Evolutionary conservation across 2,797 vertebrate genomes (phyloP), one percentile per base, ranked within the genome.

Genomic region (Gymnodraco acuticeps): DNA sequence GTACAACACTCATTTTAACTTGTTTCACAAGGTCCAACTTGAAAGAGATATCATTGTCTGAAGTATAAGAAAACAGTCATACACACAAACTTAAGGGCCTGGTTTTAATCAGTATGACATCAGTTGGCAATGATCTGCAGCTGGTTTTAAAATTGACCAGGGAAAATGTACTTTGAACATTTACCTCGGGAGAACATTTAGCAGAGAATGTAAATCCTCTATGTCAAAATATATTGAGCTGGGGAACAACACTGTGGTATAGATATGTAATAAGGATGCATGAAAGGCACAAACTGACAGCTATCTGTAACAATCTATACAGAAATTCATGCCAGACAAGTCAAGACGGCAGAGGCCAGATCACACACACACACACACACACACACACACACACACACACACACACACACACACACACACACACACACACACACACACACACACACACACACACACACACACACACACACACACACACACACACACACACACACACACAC

Each of bases 371-470:
- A 62, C 50, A 93, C 93, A 41, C 19, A 66, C 33, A 33, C 33
- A 33, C 33, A 33, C 33, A 33, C 33, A 33, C 75, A 69, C 73
- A 63, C 47, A 94, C 92, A 42, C n/a, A 70, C 75, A 54, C 43
- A 55, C 54, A 55, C 27, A 55, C 27, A 33, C 54, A 55, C 54
- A 55, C 54, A 55, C 27, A 11, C 53, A 17, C 15, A 55, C 53
- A 33, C 93, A 23, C 17, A 66, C 73, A 60, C 47, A 93, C 93
- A 23, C 15, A 68, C 75, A 60, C 46, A 94, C 93, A 38, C 15
- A 70, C 72, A 61, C 47, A 94, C 92, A 42, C n/a, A 67, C 71
- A 63, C 47, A 94, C 92, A 42, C n/a, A 70, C 75, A 54, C 43
- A 56, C 54, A 56, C 27, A 56, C 27, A 33, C 54, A 56, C 54